Evolutionary conservation across 2,797 vertebrate genomes (phyloP).

Genomic region (Epinephelus coioides): DNA sequence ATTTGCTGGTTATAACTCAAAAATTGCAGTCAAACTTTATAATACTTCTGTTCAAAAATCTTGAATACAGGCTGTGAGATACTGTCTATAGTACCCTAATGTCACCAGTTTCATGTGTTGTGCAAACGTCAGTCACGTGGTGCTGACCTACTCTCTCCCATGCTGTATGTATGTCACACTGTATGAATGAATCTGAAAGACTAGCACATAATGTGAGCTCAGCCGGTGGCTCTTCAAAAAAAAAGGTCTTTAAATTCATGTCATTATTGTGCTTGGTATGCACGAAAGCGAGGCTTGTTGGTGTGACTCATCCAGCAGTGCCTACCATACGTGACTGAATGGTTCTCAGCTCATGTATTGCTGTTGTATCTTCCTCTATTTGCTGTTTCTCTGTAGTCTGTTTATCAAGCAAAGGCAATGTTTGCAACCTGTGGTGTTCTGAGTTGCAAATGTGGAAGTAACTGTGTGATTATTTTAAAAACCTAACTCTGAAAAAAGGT

Average conservation of each 20-base stretch:
- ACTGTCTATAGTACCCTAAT: background rate
- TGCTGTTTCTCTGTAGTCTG: constrained; percentile 1
- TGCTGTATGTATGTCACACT: constrained; percentile 7
- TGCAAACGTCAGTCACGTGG: background rate
- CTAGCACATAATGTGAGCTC: background rate
- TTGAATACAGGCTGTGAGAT: background rate
- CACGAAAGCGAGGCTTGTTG: constrained; percentile 29
- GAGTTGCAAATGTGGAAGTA: background rate
- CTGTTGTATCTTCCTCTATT: constrained; percentile 11
- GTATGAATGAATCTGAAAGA: constrained; percentile 10
- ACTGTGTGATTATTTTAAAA: background rate
- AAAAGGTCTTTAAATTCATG: constrained; percentile 44
- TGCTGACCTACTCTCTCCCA: background rate
- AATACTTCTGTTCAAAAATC: too few species aligned
- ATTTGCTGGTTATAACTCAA: background rate
- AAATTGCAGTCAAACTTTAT: too few species aligned
- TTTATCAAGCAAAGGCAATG: constrained; percentile 8
- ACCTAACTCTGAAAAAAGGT: background rate
- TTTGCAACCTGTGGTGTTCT: background rate
- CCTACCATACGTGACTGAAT: constrained; percentile 34
- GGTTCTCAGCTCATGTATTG: constrained; percentile 12
- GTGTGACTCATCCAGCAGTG: constrained; percentile 46
- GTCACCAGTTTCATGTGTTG: background rate
- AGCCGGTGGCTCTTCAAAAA: background rate
- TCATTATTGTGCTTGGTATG: constrained; percentile 50